Conservation (phyloP, 2,113 vertebrate species). For the Dendrocopos noguchii region DNA sequence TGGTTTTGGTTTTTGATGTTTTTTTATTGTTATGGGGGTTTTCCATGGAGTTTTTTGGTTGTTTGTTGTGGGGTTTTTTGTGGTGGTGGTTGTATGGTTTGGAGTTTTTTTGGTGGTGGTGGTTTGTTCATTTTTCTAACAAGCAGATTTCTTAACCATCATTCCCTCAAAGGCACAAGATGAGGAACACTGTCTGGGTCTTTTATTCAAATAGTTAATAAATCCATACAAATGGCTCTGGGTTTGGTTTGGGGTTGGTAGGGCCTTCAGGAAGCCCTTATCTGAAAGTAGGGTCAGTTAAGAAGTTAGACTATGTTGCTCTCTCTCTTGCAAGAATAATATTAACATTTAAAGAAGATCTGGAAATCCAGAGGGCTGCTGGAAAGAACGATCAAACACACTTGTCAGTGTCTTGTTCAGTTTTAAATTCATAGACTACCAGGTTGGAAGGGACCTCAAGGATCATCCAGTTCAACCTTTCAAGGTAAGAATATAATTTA, state of each 20-base stretch:
- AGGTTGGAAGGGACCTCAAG: no score
- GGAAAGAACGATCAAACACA: not conserved
- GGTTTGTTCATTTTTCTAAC: not conserved
- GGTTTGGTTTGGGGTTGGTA: not conserved
- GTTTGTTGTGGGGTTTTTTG: not conserved
- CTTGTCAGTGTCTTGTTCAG: not conserved
- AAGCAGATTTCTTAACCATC: not conserved
- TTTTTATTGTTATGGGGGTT: no score
- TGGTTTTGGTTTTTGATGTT: not conserved
- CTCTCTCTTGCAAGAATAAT: not conserved
- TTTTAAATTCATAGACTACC: no score
- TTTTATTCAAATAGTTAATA: not conserved
- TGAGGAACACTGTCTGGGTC: not conserved
- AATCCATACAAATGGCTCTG: not conserved
- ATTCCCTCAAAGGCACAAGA: not conserved
- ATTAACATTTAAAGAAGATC: not conserved
- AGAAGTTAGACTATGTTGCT: not conserved
- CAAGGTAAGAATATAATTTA: no score
- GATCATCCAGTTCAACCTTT: no score
- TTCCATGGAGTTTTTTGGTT: not conserved
- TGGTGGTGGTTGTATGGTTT: not conserved
- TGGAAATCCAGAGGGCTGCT: not conserved
- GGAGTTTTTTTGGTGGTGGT: fast-evolving
- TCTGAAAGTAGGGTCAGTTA: not conserved
- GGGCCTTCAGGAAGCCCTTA: not conserved